These are phyloP conservation scores for Amiota communis DNA, from an alignment of 2,888 invertebrate species.

Conservation along the genomic window DNA sequence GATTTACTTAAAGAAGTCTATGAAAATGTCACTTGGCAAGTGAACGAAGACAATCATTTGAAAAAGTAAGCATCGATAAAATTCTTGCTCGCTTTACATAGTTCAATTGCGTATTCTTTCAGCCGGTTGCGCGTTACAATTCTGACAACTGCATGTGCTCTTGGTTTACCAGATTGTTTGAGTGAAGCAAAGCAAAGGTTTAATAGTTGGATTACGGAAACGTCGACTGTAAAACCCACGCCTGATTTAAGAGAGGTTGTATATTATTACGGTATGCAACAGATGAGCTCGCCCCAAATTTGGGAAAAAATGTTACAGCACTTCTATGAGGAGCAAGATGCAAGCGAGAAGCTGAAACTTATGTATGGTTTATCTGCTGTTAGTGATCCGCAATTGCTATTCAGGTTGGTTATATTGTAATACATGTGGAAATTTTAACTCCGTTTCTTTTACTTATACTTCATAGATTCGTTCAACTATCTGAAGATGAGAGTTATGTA, in stretches of 20 bases:
- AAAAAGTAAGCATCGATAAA: slow-evolving; percentile 54
- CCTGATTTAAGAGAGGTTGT: slow-evolving; percentile 80
- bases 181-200: slow-evolving; percentile 76
- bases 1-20: slow-evolving; percentile 77
- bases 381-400: slow-evolving; percentile 78
- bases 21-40: slow-evolving; percentile 78
- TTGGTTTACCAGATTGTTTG: slow-evolving; percentile 78
- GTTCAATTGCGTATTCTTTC: slow-evolving; percentile 49
- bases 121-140: slow-evolving; percentile 80
- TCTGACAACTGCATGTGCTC: slow-evolving; percentile 78
- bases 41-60: slow-evolving; percentile 72
- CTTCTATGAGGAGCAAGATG: slow-evolving; percentile 82
- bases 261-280: slow-evolving; percentile 82
- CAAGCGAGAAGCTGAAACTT: slow-evolving; percentile 83
- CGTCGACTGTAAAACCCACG: slow-evolving; percentile 71
- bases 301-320: slow-evolving; percentile 84
- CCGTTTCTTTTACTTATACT: background rate
- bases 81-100: background rate
- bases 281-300: slow-evolving; percentile 75
- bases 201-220: slow-evolving; percentile 75
- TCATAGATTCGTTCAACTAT: slow-evolving; percentile 79
- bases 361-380: slow-evolving; percentile 82
- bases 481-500: slow-evolving; percentile 82
- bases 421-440: background rate
- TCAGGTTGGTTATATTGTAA: slow-evolving; percentile 75